Evolutionary conservation across 1,140 invertebrate species (phyloP), one percentile per base, ranked within the genome.

Genomic region (Nixonia krombeini): DNA sequence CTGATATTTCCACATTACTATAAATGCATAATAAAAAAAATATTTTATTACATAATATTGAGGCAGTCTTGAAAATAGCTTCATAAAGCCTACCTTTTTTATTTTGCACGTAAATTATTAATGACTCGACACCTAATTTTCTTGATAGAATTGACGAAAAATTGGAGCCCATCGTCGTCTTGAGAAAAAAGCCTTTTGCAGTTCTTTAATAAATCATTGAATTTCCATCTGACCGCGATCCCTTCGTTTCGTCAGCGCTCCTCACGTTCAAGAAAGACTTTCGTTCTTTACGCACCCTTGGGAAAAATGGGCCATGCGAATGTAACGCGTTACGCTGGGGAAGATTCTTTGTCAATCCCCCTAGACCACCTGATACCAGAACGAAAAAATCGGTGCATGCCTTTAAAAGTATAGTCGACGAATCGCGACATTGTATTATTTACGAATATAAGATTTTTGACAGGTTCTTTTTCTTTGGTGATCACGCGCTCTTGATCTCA

Each of bases 201-300:
- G 29, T 56, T 51, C 52, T 64, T 64, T 57, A 64, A 57, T 64
- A 64, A 64, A 64, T 64, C 61, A 64, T 64, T 46, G 47, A 47
- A 57, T 64, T 57, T 64, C 49, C 62, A 65, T 65, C 53, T 65
- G 53, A 65, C 49, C 62, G 42, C 46, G 47, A 65, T 53, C 52
- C 53, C 62, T 49, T 12, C 41, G 56, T 17, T 9, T 47, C 44
- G 28, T 31, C 44, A 10, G 29, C 10, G 41, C 13, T 31, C 31
- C 13, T 49, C n/a, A 38, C 29, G 31, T 55, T 56, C 40, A 56
- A 51, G 49, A 49, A 46, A 41, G 45, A 23, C 18, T 56, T 50
- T 25, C 49, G 50, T 53, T 66, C 53, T 55, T 66, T 66, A n/a
- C 29, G 23, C 55, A 59, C 63, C 63, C 63, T 9, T 47, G 63